Evolutionary conservation across 64 coral and sea anemone species (phyloP), one percentile per base, ranked within the genome.

Genomic region (Pocillopora damicornis): DNA sequence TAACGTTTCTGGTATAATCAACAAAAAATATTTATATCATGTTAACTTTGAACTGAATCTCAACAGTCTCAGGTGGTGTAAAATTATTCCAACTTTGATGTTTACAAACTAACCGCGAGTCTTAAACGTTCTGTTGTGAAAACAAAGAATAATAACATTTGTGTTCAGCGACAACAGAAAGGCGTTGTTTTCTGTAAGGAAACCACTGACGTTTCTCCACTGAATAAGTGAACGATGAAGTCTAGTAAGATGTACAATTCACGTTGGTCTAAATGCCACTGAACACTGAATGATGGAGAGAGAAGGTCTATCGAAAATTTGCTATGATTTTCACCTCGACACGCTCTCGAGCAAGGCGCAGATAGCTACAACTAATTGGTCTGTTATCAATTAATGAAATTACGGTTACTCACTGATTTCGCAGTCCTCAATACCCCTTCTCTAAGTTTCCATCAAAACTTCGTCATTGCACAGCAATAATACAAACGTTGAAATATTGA

Each of bases 331-430:
- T 42, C 61, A 66, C 67, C 15, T 82, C 30, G 20, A 20, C 20
- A 82, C 79, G 63, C 13, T 65, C n/a, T 18, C 10, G 71, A 16
- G 56, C 22, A n/a, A n/a, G n/a, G 61, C 35, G 9, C 12, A 37
- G 15, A 37, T 82, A 9, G 66, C 66, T 71, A 18, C 63, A 38
- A 71, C 20, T 57, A 18, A 69, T n/a, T 9, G 66, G 18, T 69
- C 20, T 18, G 17, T 69, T 57, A 73, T 57, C 13, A 84, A 16
- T 18, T 35, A 37, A 83, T 35, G 14, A 81, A 71, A 56, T 11
- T 1, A 18, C 8, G 58, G 22, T 65, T 71, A 84, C 81, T 83
- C 58, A 84, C 63, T 72, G 36, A 84, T 57, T 36, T 68, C 80
- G 35, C 68, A 71, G 6, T 72, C 57, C 6, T 58, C 64, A n/a